Percentiles rank a stretch among this genome's conserved stretches.
Conservation (phyloP, 2,113 vertebrate genomes). For the Acinonyx jubatus region DNA sequence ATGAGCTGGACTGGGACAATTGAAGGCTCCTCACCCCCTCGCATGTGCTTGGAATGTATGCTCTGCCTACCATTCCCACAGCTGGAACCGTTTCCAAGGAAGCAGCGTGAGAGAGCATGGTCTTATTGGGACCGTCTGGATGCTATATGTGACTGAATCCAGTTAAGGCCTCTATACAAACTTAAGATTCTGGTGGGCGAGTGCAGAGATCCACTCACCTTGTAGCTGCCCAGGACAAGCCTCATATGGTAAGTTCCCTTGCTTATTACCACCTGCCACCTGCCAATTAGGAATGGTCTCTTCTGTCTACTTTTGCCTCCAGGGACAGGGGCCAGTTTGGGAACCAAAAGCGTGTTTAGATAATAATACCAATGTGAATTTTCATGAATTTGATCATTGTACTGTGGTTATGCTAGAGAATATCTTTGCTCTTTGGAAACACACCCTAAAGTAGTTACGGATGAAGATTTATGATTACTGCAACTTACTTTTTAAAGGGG, state of each 20-base stretch:
- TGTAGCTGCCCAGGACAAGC: neutral
- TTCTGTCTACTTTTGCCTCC: neutral
- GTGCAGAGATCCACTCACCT: neutral
- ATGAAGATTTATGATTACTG: slow-evolving; percentile 8
- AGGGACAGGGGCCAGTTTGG: neutral
- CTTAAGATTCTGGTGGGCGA: neutral
- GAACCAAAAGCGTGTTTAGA: neutral
- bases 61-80: neutral
- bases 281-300: neutral
- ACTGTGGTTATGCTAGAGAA: neutral
- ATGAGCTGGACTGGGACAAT: neutral
- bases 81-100: neutral
- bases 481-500: neutral
- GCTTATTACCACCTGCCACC: neutral
- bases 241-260: neutral
- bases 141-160: neutral
- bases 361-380: neutral
- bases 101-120: neutral
- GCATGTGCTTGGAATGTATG: neutral
- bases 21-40: neutral
- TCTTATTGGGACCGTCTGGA: neutral
- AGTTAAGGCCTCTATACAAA: neutral
- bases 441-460: neutral
- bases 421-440: slow-evolving; percentile 18
- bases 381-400: neutral